phyloP scores from a whole-genome alignment of 2,888 invertebrate species.

The Leptopilina drosophilae region DNA sequence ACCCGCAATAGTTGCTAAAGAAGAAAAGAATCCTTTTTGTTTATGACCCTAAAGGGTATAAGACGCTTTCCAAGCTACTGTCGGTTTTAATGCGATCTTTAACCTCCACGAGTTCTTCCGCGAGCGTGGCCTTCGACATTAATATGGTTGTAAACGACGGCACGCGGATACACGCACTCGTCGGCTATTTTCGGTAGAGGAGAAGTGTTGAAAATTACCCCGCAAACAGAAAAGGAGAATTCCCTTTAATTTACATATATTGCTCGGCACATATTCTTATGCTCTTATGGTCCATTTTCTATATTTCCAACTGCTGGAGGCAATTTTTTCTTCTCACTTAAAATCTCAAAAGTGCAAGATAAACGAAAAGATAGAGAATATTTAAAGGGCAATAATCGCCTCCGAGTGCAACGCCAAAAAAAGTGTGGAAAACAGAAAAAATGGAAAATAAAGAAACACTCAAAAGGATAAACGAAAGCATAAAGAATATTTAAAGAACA shows the following conservation, averaged over 20 bases:
- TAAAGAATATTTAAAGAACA: too few species aligned
- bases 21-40: conserved; percentile 57
- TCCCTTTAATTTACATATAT: conserved; percentile 10
- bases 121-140: conserved; percentile 37
- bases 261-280: neutral
- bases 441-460: too few species aligned
- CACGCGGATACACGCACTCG: conserved; percentile 26
- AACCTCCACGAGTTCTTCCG: conserved; percentile 36
- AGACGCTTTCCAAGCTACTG: conserved; percentile 31
- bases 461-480: too few species aligned
- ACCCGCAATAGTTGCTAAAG: conserved; percentile 48
- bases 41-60: conserved; percentile 58
- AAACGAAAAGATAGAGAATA: too few species aligned
- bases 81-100: conserved; percentile 33
- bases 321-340: too few species aligned
- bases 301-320: too few species aligned
- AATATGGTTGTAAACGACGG: conserved; percentile 43
- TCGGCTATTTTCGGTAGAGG: conserved; percentile 26
- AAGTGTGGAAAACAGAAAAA: too few species aligned
- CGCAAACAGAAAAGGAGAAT: neutral
- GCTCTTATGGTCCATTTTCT: neutral
- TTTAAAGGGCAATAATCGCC: too few species aligned
- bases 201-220: conserved; percentile 39
- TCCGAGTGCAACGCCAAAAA: too few species aligned
- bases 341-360: too few species aligned